Conservation (phyloP, 2,113 vertebrate species). For the Crotalus viridis region DNA sequence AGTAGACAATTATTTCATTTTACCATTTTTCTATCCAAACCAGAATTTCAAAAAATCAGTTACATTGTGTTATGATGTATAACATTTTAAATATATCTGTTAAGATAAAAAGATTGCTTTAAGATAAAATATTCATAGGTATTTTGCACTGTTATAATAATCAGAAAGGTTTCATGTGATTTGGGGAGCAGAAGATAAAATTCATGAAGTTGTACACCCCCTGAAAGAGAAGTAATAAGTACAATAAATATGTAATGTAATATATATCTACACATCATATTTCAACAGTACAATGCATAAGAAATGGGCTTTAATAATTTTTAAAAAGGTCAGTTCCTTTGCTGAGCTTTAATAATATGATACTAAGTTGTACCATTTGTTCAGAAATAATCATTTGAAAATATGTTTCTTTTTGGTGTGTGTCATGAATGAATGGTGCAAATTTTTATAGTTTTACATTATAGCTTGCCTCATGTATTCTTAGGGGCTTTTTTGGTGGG, state of each 20-base stretch:
- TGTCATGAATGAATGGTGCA: neutral
- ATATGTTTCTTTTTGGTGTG: neutral
- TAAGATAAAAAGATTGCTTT: constrained; percentile 55
- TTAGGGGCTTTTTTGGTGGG: neutral
- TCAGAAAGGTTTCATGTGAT: constrained; percentile 38
- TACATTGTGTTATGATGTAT: constrained; percentile 63
- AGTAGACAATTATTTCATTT: constrained; percentile 8
- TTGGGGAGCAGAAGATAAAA: constrained; percentile 46
- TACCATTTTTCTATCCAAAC: constrained; percentile 46
- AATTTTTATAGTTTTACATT: neutral
- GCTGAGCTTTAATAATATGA: neutral
- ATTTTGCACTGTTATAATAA: constrained; percentile 37
- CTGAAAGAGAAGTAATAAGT: neutral
- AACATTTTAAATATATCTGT: constrained; percentile 60
- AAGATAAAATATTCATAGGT: constrained; percentile 43
- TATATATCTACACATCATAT: neutral
- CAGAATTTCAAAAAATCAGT: constrained; percentile 63
- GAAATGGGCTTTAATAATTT: neutral
- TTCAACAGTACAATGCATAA: constrained; percentile 10
- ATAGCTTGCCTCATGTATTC: neutral
- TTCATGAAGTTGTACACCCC: constrained; percentile 41
- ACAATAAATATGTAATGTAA: neutral
- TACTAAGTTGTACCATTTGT: neutral
- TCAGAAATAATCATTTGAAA: neutral
- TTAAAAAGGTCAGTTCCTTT: neutral